phyloP scores from a whole-genome alignment of 2,113 vertebrate genomes.

The zebrafish (Danio rerio) region DNA sequence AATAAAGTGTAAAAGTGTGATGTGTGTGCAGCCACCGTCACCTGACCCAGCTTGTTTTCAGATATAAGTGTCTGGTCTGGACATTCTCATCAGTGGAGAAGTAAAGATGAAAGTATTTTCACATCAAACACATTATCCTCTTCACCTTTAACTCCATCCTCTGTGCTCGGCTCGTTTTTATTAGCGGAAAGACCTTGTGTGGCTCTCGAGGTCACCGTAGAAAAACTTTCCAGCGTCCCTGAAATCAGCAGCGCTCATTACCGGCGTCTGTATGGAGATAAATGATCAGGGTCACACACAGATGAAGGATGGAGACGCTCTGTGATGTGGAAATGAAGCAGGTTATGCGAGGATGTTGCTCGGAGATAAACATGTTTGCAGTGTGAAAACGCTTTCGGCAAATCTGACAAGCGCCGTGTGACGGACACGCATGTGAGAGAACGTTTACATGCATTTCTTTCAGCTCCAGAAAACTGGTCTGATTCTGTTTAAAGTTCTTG shows the following conservation, averaged over 20 bases:
- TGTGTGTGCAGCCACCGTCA: neutral
- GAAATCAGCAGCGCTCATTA: neutral
- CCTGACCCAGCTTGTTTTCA: neutral
- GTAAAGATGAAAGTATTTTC: neutral
- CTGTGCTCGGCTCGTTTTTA: neutral
- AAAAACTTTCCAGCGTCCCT: neutral
- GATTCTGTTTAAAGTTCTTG: too few species aligned
- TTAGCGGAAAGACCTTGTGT: neutral
- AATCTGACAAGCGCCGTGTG: neutral
- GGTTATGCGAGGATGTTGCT: neutral
- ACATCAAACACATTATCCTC: conserved; percentile 2
- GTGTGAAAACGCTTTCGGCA: too few species aligned
- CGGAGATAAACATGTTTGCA: neutral
- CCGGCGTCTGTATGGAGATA: neutral
- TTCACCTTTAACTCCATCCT: neutral
- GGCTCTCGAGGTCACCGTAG: neutral
- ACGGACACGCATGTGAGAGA: too few species aligned
- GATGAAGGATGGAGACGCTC: neutral
- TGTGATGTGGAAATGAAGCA: conserved; percentile 31
- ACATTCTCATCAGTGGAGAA: neutral
- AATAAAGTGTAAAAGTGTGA: neutral
- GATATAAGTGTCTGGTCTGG: neutral
- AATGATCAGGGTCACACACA: conserved; percentile 17
- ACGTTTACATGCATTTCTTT: too few species aligned
- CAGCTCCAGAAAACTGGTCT: too few species aligned